Evolutionary conservation across 2,888 invertebrate genomes (phyloP).

Genomic region (Gortyna flavago): DNA sequence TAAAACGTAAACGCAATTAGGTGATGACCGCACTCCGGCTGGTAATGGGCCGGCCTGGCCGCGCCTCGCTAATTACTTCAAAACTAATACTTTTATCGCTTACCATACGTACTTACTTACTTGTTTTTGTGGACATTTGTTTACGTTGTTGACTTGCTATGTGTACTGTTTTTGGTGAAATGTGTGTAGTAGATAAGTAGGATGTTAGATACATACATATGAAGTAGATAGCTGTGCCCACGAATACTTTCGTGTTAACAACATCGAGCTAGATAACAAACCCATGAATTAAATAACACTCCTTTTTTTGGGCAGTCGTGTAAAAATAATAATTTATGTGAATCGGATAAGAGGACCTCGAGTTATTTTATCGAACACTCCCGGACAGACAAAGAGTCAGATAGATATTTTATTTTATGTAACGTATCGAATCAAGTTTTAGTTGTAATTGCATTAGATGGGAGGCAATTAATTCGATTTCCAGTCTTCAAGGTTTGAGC

Average conservation of each 20-base stretch:
- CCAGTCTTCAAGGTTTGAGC: neutral
- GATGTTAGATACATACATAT: neutral
- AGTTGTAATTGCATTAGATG: neutral
- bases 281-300: neutral
- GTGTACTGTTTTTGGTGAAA: neutral
- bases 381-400: neutral
- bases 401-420: neutral
- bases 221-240: neutral
- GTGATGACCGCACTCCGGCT: constrained; percentile 43
- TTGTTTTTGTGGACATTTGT: constrained; percentile 39
- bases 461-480: neutral
- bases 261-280: neutral
- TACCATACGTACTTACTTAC: constrained; percentile 46
- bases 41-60: constrained; percentile 45
- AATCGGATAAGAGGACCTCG: neutral
- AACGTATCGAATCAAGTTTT: neutral
- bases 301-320: too few relatives aligned
- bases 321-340: too few relatives aligned
- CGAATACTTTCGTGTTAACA: neutral
- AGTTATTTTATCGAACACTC: neutral
- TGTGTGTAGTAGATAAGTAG: neutral
- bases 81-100: constrained; percentile 63
- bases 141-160: constrained; percentile 11
- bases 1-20: constrained; percentile 50
- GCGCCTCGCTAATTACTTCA: constrained; percentile 62